Conservation (phyloP, 2,797 vertebrate genomes). For the Takifugu ocellatus region DNA sequence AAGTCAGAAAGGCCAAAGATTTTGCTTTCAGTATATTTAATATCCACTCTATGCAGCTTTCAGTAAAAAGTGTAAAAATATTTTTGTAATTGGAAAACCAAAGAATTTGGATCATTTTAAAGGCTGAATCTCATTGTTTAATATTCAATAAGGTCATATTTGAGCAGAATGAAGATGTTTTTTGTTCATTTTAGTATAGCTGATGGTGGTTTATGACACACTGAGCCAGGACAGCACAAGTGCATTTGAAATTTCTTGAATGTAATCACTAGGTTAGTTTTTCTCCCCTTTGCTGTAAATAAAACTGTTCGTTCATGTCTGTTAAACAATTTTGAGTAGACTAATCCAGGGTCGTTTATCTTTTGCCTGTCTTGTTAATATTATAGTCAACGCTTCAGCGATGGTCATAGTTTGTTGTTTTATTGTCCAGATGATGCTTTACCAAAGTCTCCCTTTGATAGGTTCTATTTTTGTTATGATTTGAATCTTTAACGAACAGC, state of each 20-base stretch:
- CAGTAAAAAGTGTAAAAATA: slow-evolving; percentile 8
- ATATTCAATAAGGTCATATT: slow-evolving; percentile 36
- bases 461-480: slow-evolving; percentile 48
- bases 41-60: slow-evolving; percentile 1
- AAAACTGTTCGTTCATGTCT: slow-evolving; percentile 71
- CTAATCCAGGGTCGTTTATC: slow-evolving; percentile 38
- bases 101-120: slow-evolving; percentile 13
- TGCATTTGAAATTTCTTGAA: slow-evolving; percentile 74
- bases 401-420: slow-evolving; percentile 37
- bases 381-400: slow-evolving; percentile 47
- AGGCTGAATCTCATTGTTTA: slow-evolving; percentile 27
- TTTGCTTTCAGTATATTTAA: too few relatives aligned
- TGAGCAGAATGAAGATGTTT: slow-evolving; percentile 27
- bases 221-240: slow-evolving; percentile 68
- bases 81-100: slow-evolving; percentile 33
- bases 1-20: too few relatives aligned
- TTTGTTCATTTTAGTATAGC: slow-evolving; percentile 34
- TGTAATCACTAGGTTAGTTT: slow-evolving; percentile 75
- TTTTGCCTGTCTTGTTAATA: slow-evolving; percentile 54
- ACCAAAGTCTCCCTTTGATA: slow-evolving; percentile 17
- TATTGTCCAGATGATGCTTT: slow-evolving; percentile 48
- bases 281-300: slow-evolving; percentile 79
- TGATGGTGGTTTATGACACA: slow-evolving; percentile 28
- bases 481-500: slow-evolving; percentile 35
- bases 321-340: slow-evolving; percentile 62